These are phyloP conservation scores for Pocota personata DNA, from an alignment of 2,888 invertebrate genomes.

Conservation along the genomic window DNA sequence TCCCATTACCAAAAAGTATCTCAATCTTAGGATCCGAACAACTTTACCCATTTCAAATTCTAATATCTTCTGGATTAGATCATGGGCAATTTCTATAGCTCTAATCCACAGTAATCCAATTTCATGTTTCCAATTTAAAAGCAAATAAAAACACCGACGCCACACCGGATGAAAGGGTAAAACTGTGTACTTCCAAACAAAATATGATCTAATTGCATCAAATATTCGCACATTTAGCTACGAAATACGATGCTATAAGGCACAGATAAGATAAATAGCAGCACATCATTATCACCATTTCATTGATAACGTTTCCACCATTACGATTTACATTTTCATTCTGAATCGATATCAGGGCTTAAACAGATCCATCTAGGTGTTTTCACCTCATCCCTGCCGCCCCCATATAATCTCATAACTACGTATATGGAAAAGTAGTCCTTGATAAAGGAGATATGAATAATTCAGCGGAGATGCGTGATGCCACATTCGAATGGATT, in stretches of 20 bases:
- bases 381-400: not conserved
- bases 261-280: slow-evolving; percentile 54
- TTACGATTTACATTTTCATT: slow-evolving; percentile 63
- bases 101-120: not conserved
- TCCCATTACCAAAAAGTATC: not conserved
- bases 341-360: slow-evolving; percentile 65
- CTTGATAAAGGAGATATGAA: slow-evolving; percentile 53
- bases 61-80: not conserved
- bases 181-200: not conserved
- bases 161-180: not conserved
- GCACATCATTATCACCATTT: slow-evolving; percentile 64
- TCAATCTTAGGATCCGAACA: not conserved
- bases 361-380: slow-evolving; percentile 52
- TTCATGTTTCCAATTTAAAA: not conserved
- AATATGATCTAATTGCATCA: slow-evolving; percentile 36
- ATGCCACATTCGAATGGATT: slow-evolving; percentile 64
- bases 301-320: slow-evolving; percentile 48
- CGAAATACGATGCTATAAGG: not conserved
- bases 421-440: not conserved
- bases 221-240: slow-evolving; percentile 1
- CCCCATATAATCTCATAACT: slow-evolving; percentile 4
- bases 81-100: not conserved
- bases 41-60: not conserved
- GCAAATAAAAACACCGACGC: not conserved
- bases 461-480: slow-evolving; percentile 72